Percentiles rank a stretch among this genome's conserved stretches.
phyloP scores from a whole-genome alignment of 2,888 invertebrate genomes.

The Patella depressa region DNA sequence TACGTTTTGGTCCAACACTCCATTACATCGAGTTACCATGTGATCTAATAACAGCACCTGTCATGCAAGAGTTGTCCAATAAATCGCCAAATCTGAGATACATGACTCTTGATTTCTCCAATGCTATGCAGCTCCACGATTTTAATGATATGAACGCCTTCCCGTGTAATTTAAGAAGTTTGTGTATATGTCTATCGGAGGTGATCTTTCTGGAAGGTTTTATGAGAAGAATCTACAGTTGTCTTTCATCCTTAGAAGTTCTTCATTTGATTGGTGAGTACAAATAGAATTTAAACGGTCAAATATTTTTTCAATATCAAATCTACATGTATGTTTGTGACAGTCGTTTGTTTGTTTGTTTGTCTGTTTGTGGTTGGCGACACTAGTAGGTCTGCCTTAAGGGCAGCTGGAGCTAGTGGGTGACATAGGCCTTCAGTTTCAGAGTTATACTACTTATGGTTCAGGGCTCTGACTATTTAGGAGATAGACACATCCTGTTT shows the following conservation, averaged over 20 bases:
- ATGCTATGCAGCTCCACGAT: slow-evolving; percentile 91
- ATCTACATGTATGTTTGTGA: background rate
- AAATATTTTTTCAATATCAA: background rate
- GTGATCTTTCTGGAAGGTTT: slow-evolving; percentile 99
- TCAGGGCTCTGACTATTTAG: too few species aligned
- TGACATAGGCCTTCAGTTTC: too few species aligned
- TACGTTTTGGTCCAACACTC: slow-evolving; percentile 73
- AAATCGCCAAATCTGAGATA: slow-evolving; percentile 75
- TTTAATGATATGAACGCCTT: slow-evolving; percentile 99
- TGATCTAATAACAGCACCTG: slow-evolving; percentile 95
- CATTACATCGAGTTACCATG: slow-evolving; percentile 80
- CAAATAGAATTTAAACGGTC: background rate
- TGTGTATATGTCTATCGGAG: slow-evolving; percentile 97
- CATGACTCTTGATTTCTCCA: slow-evolving; percentile 97
- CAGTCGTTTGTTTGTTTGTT: too few species aligned
- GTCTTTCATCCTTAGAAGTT: slow-evolving; percentile 97
- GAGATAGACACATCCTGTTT: too few species aligned
- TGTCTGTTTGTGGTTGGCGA: too few species aligned
- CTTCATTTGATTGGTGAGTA: slow-evolving; percentile 91
- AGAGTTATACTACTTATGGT: too few species aligned
- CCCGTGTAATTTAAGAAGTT: slow-evolving; percentile 94
- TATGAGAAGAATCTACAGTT: slow-evolving; percentile 99
- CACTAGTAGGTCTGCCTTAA: too few species aligned
- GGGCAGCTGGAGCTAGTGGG: too few species aligned
- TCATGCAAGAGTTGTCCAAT: slow-evolving; percentile 95